Evolutionary conservation across 2,797 vertebrate species (phyloP).

Genomic region (Meriones psammophilus): DNA sequence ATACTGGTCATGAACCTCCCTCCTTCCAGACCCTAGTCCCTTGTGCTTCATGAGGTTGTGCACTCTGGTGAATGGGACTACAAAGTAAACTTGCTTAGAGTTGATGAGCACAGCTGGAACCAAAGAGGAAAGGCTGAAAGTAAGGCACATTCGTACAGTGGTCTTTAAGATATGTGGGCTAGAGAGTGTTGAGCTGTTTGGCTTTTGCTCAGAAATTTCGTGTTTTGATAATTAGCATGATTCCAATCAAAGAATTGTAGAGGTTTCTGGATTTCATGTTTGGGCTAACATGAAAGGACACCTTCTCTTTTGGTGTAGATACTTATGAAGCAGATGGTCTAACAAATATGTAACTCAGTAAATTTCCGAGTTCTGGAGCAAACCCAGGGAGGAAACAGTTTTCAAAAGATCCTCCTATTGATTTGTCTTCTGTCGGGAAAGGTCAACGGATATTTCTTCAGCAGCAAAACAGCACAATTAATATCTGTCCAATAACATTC

Average conservation of each 20-base stretch:
- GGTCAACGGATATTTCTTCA: conserved; percentile 79
- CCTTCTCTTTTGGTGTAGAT: neutral
- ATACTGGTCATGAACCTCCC: neutral
- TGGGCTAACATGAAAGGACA: neutral
- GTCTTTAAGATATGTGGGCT: neutral
- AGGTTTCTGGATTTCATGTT: conserved; percentile 19
- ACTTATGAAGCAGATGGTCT: neutral
- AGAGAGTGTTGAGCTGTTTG: neutral
- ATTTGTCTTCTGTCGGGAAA: conserved; percentile 85
- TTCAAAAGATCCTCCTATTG: conserved; percentile 69
- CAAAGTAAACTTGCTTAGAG: neutral
- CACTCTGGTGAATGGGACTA: neutral
- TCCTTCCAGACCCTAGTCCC: neutral
- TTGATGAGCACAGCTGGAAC: neutral
- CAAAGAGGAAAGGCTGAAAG: neutral
- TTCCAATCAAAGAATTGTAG: neutral
- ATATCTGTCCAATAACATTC: conserved; percentile 77
- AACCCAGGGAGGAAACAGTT: conserved; percentile 42
- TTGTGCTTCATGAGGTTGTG: neutral
- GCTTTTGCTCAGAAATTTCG: conserved; percentile 1
- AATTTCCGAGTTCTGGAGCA: conserved; percentile 21
- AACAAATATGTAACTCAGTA: neutral
- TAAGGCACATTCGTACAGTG: neutral
- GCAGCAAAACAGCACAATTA: conserved; percentile 74
- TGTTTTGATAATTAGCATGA: neutral